A percentile compares a stretch with the other conserved stretches of the same genome.
Evolutionary conservation across 2,113 vertebrate genomes (phyloP).

Genomic region (Axis porcinus): DNA sequence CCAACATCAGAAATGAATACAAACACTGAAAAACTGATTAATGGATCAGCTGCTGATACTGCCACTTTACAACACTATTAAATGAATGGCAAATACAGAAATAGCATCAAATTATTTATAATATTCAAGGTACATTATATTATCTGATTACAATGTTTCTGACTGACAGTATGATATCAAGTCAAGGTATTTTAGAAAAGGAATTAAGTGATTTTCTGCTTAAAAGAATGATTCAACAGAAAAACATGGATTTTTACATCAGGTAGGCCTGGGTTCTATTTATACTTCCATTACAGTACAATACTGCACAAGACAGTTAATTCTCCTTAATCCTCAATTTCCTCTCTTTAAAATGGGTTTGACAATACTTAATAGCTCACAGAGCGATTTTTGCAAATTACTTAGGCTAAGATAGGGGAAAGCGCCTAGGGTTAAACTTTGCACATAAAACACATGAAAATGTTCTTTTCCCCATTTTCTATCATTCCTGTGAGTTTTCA

Average conservation of each 20-base stretch:
- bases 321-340: conserved; percentile 32
- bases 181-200: conserved; percentile 21
- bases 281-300: background rate
- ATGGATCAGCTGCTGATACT: background rate
- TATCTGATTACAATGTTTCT: conserved; percentile 2
- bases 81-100: conserved; percentile 33
- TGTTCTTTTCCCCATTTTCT: background rate
- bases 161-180: background rate
- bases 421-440: background rate
- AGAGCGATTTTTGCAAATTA: conserved; percentile 46
- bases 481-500: conserved; percentile 12
- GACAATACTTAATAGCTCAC: background rate
- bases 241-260: conserved; percentile 10
- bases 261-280: background rate
- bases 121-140: conserved; percentile 10
- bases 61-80: conserved; percentile 9
- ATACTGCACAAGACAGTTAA: conserved; percentile 18
- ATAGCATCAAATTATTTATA: conserved; percentile 26
- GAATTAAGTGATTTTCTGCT: conserved; percentile 10
- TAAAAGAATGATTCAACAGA: conserved; percentile 17
- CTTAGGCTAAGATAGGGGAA: background rate
- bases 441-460: conserved; percentile 32
- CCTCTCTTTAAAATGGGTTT: conserved; percentile 48
- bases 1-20: conserved; percentile 50
- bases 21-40: conserved; percentile 44